Conservation (phyloP, 2,113 vertebrate genomes). For the Archilochus colubris region DNA sequence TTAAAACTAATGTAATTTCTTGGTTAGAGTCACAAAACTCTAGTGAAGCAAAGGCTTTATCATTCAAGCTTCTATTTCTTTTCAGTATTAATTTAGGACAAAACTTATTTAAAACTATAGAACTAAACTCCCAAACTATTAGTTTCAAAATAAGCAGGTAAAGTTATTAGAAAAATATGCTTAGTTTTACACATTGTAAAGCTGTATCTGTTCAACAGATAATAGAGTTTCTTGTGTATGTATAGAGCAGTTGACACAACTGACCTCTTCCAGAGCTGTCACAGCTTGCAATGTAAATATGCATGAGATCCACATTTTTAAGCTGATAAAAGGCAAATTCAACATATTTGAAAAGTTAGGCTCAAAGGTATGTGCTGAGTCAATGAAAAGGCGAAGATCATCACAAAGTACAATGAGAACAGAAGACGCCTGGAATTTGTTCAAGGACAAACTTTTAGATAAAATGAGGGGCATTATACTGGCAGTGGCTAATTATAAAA, state of each 20-base stretch:
- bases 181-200: constrained; percentile 31
- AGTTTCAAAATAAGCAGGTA: background rate
- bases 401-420: constrained; percentile 24
- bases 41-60: background rate
- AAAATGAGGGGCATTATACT: background rate
- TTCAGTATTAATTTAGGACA: background rate
- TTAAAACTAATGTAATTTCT: background rate
- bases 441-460: constrained; percentile 45
- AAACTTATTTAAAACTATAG: background rate
- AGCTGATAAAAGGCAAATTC: constrained; percentile 57
- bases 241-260: constrained; percentile 34
- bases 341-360: constrained; percentile 60
- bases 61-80: background rate
- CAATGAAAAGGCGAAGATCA: constrained; percentile 63
- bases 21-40: background rate
- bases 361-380: constrained; percentile 55
- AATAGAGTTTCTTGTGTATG: constrained; percentile 40
- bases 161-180: constrained; percentile 36
- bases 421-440: background rate
- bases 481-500: background rate
- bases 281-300: constrained; percentile 42
- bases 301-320: constrained; percentile 61
- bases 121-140: background rate
- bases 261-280: constrained; percentile 54
- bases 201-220: constrained; percentile 18